These are phyloP conservation scores for Pteronura brasiliensis DNA, from an alignment of 2,113 vertebrate genomes.

Conservation along the genomic window DNA sequence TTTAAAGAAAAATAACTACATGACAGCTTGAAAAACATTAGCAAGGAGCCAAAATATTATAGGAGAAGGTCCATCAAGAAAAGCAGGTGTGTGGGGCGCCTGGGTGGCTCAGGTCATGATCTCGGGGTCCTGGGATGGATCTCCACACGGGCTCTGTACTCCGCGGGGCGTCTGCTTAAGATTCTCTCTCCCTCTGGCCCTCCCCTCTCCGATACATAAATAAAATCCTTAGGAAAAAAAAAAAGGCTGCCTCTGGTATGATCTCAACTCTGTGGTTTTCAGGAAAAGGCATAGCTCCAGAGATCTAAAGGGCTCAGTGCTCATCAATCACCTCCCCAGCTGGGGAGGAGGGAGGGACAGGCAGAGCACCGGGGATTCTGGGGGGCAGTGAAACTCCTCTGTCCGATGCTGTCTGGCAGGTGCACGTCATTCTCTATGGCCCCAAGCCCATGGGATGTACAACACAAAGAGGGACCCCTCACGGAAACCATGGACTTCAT, in stretches of 20 bases:
- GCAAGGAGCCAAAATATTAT: too few relatives aligned
- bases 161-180: too few relatives aligned
- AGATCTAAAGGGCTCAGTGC: background rate
- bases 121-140: too few relatives aligned
- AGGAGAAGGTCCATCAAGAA: background rate
- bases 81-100: background rate
- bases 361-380: background rate
- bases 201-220: too few relatives aligned
- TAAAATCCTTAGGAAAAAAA: too few relatives aligned
- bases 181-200: too few relatives aligned
- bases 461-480: background rate
- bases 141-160: too few relatives aligned
- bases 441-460: background rate
- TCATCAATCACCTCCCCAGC: accelerated
- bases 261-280: background rate
- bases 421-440: background rate
- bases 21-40: background rate
- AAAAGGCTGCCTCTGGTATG: background rate
- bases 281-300: background rate
- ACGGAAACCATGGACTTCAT: background rate
- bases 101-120: too few relatives aligned
- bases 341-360: background rate
- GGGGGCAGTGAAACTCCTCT: background rate
- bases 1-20: background rate
- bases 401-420: background rate